A percentile compares a stretch with the other conserved stretches of the same genome.
These are phyloP conservation scores for Buathra laborator DNA, from an alignment of 2,888 invertebrate genomes.

Conservation along the genomic window DNA sequence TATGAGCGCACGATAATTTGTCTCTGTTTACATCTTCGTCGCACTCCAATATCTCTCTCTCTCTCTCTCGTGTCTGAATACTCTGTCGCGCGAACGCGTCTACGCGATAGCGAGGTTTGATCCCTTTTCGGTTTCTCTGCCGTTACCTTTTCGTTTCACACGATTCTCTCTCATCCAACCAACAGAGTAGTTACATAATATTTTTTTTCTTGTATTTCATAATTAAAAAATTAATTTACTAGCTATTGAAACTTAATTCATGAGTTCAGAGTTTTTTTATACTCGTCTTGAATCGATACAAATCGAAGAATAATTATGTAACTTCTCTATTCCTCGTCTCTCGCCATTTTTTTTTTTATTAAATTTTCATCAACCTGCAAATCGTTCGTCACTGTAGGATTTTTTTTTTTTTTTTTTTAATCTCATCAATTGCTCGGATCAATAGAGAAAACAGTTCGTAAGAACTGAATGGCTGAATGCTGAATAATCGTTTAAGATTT, in stretches of 20 bases:
- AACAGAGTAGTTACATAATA: constrained; percentile 16
- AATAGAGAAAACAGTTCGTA: neutral
- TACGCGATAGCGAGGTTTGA: constrained; percentile 56
- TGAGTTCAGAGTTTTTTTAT: constrained; percentile 1
- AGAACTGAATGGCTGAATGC: too few species aligned
- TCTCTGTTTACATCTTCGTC: constrained; percentile 46
- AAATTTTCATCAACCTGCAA: neutral
- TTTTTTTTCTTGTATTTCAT: neutral
- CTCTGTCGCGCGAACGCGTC: constrained; percentile 35
- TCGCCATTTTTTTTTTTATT: neutral
- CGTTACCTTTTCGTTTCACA: neutral
- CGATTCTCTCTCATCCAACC: constrained; percentile 22
- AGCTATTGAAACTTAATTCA: constrained; percentile 11
- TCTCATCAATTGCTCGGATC: neutral
- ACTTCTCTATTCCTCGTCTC: constrained; percentile 34
- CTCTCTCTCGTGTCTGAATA: constrained; percentile 29
- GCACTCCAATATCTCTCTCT: constrained; percentile 25
- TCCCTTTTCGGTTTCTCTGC: constrained; percentile 26
- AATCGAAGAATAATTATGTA: constrained; percentile 5
- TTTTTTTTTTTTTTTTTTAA: neutral
- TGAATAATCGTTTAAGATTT: neutral
- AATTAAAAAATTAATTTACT: constrained; percentile 18
- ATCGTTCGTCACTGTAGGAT: too few species aligned
- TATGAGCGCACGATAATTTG: constrained; percentile 58
- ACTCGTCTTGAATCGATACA: constrained; percentile 14